Percentiles rank a stretch among this genome's conserved stretches.
phyloP scores from a whole-genome alignment of 2,797 vertebrate genomes.

The Poliocrania exsul region DNA sequence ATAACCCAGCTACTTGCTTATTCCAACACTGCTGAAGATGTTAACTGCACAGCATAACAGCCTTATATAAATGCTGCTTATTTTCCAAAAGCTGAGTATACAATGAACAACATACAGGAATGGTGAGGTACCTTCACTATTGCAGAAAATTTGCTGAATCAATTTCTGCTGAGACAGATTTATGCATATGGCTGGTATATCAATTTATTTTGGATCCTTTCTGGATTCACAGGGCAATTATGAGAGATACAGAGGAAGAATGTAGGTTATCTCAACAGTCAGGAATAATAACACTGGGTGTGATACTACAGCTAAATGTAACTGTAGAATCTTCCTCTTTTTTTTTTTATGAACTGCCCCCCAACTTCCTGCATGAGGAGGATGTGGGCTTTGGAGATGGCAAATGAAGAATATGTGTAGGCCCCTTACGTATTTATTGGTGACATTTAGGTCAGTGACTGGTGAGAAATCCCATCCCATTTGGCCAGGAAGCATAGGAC shows the following conservation, averaged over 20 bases:
- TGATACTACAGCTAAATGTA: background rate
- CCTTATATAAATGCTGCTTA: background rate
- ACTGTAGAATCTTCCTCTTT: background rate
- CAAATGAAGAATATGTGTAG: background rate
- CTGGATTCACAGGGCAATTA: background rate
- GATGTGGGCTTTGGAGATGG: background rate
- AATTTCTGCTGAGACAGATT: conserved; percentile 28
- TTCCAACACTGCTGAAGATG: conserved; percentile 35
- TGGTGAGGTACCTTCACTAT: background rate
- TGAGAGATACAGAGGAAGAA: background rate
- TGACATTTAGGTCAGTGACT: background rate
- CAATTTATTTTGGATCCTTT: conserved; percentile 28
- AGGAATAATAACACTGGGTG: background rate
- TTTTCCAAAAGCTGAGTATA: conserved; percentile 15
- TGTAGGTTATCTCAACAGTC: background rate
- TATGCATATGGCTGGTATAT: background rate
- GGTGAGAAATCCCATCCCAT: background rate
- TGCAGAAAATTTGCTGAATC: conserved; percentile 25
- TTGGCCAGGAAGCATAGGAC: background rate
- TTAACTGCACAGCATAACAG: conserved; percentile 12
- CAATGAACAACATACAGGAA: background rate
- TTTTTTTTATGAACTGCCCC: background rate
- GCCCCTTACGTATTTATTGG: background rate
- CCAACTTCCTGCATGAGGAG: background rate
- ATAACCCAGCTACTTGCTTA: conserved; percentile 13